Base-by-base conservation (phyloP, 2,797 vertebrate genomes). In the Menidia menidia region DNA sequence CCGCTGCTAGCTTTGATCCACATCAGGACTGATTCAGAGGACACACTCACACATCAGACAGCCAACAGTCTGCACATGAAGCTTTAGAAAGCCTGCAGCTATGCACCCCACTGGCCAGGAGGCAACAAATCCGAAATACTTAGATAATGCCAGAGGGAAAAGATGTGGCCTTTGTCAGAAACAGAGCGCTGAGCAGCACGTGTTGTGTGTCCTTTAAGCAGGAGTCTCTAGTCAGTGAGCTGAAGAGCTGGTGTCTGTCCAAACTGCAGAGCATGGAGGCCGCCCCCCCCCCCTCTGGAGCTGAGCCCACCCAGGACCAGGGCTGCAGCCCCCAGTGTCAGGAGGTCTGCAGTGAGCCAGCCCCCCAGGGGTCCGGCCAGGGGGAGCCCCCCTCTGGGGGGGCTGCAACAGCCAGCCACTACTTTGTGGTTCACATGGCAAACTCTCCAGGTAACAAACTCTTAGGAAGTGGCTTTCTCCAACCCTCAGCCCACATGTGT, bases 241-340 rank as follows among this genome's bases (percentile, higher is more conserved):
- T 99, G 88, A 98, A 99, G 93, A 96, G 90, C 75, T 99, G 98
- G 98, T 99, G 97, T 89, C 78, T 96, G 89, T 89, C 97, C 68
- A 98, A 97, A 92, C 96, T 99, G 81, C 96, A 98, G 83, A 95
- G 93, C 86, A 92, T 97, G 86, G 97, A 99, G 86, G 80, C 51
- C 95, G 92, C 60, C 90, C 97, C 78, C 54, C 83, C 74, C 32
- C 80, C 88, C 14, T 96, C 96, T 48, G 88, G 87, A 15, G 90
- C 89, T 0, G 95, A 96, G 25, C 25, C 25, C 25, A 2, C 25
- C 25, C 1, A 25, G 25, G 25, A 25, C 25, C 25, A 25, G 25
- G 25, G 25, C 25, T 25, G 25, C 60, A 65, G 60, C 68, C 51
- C 58, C 50, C 85, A 75, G 32, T 77, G 80, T 35, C 91, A 87